Conservation (phyloP, 2,888 invertebrate genomes). For the Thera britannica region DNA sequence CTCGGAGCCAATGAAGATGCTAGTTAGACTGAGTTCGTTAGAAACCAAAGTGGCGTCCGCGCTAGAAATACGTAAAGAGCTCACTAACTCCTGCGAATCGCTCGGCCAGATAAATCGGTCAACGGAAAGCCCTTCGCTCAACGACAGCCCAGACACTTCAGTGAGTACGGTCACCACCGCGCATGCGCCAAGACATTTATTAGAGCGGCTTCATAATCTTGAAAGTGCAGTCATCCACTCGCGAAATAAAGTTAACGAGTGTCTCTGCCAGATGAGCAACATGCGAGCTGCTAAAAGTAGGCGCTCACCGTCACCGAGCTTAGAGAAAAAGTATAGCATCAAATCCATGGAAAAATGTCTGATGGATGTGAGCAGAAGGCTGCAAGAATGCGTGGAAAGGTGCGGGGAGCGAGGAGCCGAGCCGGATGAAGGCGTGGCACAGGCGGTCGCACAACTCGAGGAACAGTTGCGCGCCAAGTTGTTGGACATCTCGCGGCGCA, state of each 20-base stretch:
- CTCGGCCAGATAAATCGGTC: conserved; percentile 74
- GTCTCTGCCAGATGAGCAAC: conserved; percentile 86
- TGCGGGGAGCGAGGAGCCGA: conserved; percentile 74
- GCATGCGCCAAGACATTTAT: conserved; percentile 81
- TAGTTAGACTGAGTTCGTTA: conserved; percentile 90
- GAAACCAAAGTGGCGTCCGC: conserved; percentile 91
- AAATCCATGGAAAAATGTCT: conserved; percentile 87
- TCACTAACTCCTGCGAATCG: conserved; percentile 85
- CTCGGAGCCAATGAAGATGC: conserved; percentile 91
- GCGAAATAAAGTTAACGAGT: conserved; percentile 88
- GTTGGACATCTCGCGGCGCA: conserved; percentile 87
- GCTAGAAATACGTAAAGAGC: conserved; percentile 71
- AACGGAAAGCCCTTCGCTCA: conserved; percentile 66
- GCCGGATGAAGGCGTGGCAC: conserved; percentile 81
- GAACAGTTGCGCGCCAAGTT: conserved; percentile 88
- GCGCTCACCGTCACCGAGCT: conserved; percentile 86
- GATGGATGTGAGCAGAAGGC: conserved; percentile 85
- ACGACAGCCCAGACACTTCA: conserved; percentile 58
- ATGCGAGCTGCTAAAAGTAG: conserved; percentile 86
- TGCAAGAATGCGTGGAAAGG: conserved; percentile 85
- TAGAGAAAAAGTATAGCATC: conserved; percentile 87
- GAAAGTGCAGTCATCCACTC: conserved; percentile 87
- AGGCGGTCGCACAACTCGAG: conserved; percentile 87
- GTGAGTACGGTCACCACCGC: conserved; percentile 73
- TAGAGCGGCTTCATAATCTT: conserved; percentile 85